Conservation (phyloP, 1,140 invertebrate genomes). For the Polypedilum pembai region DNA sequence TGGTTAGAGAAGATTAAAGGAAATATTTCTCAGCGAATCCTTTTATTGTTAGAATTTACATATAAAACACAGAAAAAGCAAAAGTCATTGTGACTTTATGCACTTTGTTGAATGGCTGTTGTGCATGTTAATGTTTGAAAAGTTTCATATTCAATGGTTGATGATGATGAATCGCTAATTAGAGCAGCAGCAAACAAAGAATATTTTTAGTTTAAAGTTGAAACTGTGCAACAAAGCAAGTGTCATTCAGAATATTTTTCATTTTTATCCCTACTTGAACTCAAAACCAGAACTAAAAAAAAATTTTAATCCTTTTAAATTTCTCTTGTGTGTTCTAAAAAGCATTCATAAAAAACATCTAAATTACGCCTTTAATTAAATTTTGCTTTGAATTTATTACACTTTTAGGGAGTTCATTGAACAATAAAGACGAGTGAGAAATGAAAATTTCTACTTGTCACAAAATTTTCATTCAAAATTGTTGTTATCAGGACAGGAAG, state of each 20-base stretch:
- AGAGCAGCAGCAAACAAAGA: background rate
- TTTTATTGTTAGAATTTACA: background rate
- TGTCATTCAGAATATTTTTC: too few relatives aligned
- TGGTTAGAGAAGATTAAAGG: slow-evolving; percentile 12
- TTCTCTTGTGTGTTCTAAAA: background rate
- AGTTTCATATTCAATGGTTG: background rate
- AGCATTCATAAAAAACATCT: background rate
- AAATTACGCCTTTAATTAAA: background rate
- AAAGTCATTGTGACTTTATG: background rate
- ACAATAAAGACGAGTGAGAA: background rate
- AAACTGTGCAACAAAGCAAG: background rate
- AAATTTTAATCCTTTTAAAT: background rate
- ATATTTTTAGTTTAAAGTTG: background rate
- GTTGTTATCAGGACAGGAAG: background rate
- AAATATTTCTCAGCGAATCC: background rate
- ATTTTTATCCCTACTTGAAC: background rate
- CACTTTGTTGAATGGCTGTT: background rate
- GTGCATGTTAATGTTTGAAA: background rate
- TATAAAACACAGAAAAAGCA: background rate
- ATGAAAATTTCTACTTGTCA: background rate
- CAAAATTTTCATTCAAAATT: background rate
- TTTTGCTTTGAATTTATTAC: background rate
- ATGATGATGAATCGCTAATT: slow-evolving; percentile 12
- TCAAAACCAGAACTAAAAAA: background rate
- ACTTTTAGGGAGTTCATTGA: background rate